These are phyloP conservation scores for Hydrolagus colliei DNA, from an alignment of 2,797 vertebrate species.

Conservation along the genomic window DNA sequence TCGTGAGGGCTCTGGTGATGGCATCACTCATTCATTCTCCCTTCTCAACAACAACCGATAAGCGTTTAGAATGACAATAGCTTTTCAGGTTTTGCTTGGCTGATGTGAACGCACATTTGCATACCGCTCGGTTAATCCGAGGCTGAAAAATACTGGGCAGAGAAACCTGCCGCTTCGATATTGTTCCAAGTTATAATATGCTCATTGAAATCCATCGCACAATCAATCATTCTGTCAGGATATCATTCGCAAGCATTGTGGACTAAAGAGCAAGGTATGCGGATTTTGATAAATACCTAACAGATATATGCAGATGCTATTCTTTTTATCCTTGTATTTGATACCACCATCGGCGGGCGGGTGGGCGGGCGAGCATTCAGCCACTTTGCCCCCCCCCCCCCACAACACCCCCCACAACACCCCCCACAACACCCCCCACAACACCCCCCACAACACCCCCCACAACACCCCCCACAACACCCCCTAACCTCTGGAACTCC, in stretches of 20 bases:
- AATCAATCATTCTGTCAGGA: constrained; percentile 1
- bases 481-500: too few species aligned
- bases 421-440: too few species aligned
- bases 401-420: too few species aligned
- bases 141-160: background rate
- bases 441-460: too few species aligned
- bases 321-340: too few species aligned
- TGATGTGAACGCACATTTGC: background rate
- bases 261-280: background rate
- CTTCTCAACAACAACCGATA: constrained; percentile 1
- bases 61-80: constrained; percentile 9
- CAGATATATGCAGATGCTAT: background rate
- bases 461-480: too few species aligned
- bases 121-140: background rate
- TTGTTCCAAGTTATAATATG: background rate
- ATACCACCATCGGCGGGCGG: too few species aligned
- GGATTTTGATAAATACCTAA: background rate
- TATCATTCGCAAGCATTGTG: background rate
- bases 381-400: too few species aligned
- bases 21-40: background rate
- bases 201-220: background rate
- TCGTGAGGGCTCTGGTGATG: background rate
- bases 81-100: background rate
- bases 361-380: too few species aligned
- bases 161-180: background rate